Evolutionary conservation across 2,113 vertebrate genomes (phyloP).

Genomic region (Odobenus rosmarus): DNA sequence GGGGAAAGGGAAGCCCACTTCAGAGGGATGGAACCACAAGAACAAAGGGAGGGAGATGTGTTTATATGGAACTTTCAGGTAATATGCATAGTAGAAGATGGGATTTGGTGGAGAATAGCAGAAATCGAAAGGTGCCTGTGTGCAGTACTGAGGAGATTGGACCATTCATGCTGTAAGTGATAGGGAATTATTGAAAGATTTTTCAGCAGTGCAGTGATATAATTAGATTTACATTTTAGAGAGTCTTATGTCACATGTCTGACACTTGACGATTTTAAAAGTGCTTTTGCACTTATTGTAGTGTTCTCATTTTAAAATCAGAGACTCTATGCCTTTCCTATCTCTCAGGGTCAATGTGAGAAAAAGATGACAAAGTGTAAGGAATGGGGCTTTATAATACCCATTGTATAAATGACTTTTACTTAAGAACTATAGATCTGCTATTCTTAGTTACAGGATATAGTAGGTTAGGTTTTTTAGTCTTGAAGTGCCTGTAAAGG

Average conservation of each 20-base stretch:
- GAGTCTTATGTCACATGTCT: neutral
- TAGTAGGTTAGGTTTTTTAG: neutral
- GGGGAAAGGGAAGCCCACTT: neutral
- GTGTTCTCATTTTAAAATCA: constrained; percentile 7
- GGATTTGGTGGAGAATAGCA: neutral
- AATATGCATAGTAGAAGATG: neutral
- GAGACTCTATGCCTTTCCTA: neutral
- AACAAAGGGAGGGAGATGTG: neutral
- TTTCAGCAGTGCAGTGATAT: neutral
- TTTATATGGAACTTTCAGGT: neutral
- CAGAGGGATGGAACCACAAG: neutral
- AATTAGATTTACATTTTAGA: constrained; percentile 3
- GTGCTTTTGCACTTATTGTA: constrained; percentile 1
- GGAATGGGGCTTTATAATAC: neutral
- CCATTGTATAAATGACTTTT: neutral
- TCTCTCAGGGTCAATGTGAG: neutral
- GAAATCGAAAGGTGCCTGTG: neutral
- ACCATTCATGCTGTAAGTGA: neutral
- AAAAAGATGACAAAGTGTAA: neutral
- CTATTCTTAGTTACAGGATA: neutral
- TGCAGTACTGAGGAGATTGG: neutral
- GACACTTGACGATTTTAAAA: constrained; percentile 46
- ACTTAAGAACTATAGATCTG: neutral
- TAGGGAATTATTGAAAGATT: neutral
- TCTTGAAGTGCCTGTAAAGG: neutral